Evolutionary conservation across 2,888 invertebrate species (phyloP).

Genomic region (Luperina nickerlii): DNA sequence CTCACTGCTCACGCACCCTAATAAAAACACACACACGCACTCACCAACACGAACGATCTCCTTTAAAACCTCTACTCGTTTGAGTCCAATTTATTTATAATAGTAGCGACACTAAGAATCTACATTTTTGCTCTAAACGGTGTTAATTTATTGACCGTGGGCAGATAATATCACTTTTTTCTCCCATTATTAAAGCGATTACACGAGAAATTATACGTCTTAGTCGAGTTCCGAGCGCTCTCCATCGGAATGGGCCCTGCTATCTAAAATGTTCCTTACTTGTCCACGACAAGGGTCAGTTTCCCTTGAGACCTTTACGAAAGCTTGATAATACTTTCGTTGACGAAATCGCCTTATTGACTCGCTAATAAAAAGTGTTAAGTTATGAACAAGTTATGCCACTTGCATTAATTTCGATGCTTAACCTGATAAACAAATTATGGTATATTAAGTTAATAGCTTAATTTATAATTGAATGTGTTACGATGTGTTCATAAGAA

Average conservation of each 20-base stretch:
- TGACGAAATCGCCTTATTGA: slow-evolving; percentile 88
- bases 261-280: slow-evolving; percentile 71
- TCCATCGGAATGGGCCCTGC: slow-evolving; percentile 70
- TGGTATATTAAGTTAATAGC: slow-evolving; percentile 90
- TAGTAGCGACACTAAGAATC: slow-evolving; percentile 90
- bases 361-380: slow-evolving; percentile 90
- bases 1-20: slow-evolving; percentile 90
- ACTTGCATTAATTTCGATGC: slow-evolving; percentile 90
- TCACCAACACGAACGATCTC: slow-evolving; percentile 79
- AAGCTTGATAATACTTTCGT: slow-evolving; percentile 83
- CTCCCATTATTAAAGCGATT: slow-evolving; percentile 90
- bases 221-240: slow-evolving; percentile 83
- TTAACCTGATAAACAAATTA: slow-evolving; percentile 91
- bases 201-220: slow-evolving; percentile 90
- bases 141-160: slow-evolving; percentile 91
- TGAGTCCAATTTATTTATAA: slow-evolving; percentile 87
- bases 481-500: slow-evolving; percentile 86
- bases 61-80: slow-evolving; percentile 80
- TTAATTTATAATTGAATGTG: slow-evolving; percentile 90
- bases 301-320: slow-evolving; percentile 64
- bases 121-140: slow-evolving; percentile 91
- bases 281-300: slow-evolving; percentile 65
- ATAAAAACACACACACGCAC: slow-evolving; percentile 88
- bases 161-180: slow-evolving; percentile 91
- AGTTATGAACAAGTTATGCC: slow-evolving; percentile 90